Conservation (phyloP, 2,113 vertebrate species). For the Austrofundulus limnaeus region DNA sequence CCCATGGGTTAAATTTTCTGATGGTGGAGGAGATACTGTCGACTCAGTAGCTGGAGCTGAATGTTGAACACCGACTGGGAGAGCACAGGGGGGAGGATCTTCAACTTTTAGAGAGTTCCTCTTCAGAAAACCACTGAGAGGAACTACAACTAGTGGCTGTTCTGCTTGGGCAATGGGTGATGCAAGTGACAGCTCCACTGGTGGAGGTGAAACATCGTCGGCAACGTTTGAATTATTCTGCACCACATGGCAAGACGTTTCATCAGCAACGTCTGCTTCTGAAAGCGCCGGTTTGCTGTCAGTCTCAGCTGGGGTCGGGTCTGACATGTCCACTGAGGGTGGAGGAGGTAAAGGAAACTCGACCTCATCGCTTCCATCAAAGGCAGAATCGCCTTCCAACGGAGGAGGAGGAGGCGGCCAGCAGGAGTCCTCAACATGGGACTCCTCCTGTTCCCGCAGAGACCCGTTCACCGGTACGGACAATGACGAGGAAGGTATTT, state of each 20-base stretch:
- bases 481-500: slow-evolving; percentile 54
- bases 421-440: slow-evolving; percentile 48
- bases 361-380: slow-evolving; percentile 86
- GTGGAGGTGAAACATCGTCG: slow-evolving; percentile 20
- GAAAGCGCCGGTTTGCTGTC: slow-evolving; percentile 16
- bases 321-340: slow-evolving; percentile 46
- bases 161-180: slow-evolving; percentile 23
- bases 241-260: slow-evolving; percentile 12
- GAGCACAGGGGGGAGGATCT: slow-evolving; percentile 20
- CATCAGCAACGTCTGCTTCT: slow-evolving; percentile 11
- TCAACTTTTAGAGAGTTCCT: slow-evolving; percentile 40
- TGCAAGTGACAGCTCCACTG: slow-evolving; percentile 20
- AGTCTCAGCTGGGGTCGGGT: slow-evolving; percentile 8
- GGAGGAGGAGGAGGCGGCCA: slow-evolving; percentile 92
- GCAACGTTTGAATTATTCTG: slow-evolving; percentile 14
- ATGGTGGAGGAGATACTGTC: slow-evolving; percentile 22
- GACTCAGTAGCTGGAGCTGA: slow-evolving; percentile 16
- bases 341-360: slow-evolving; percentile 80
- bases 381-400: slow-evolving; percentile 83
- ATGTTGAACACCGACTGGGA: slow-evolving; percentile 11
- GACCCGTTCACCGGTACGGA: slow-evolving; percentile 42
- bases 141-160: slow-evolving; percentile 3
- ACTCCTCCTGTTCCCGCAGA: slow-evolving; percentile 55
- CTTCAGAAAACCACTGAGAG: slow-evolving; percentile 1
- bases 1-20: slow-evolving; percentile 60